A percentile compares a stretch with the other conserved stretches of the same genome.
phyloP scores from a whole-genome alignment of 2,797 vertebrate species.

The Hippocampus kuda region DNA sequence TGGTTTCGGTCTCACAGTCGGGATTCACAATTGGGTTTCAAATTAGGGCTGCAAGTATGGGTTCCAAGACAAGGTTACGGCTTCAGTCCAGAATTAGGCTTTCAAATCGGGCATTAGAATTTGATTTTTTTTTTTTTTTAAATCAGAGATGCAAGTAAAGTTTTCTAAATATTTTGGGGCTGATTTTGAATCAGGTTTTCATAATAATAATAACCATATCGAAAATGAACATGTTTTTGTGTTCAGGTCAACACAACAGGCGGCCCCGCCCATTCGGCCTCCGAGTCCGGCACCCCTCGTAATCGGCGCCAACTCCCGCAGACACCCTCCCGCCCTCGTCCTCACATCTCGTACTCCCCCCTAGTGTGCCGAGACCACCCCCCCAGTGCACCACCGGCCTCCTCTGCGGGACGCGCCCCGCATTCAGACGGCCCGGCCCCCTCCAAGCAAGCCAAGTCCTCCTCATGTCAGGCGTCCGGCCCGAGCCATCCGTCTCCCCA shows the following conservation, averaged over 20 bases:
- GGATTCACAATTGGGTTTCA: no score
- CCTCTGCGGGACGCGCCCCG: slow-evolving; percentile 65
- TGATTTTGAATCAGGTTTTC: neutral
- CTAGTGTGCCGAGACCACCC: slow-evolving; percentile 72
- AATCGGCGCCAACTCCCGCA: slow-evolving; percentile 90
- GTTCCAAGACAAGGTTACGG: no score
- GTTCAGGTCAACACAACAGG: slow-evolving; percentile 73
- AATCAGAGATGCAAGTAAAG: no score
- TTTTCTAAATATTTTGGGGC: no score
- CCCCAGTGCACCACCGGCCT: slow-evolving; percentile 49
- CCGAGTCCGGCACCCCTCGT: slow-evolving; percentile 81
- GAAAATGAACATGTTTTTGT: slow-evolving; percentile 1
- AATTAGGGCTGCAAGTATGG: no score
- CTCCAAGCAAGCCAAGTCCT: slow-evolving; percentile 32
- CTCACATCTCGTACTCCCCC: slow-evolving; percentile 89
- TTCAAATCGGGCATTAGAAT: no score
- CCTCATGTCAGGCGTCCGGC: slow-evolving; percentile 47
- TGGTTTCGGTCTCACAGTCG: no score
- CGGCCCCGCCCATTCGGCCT: slow-evolving; percentile 77
- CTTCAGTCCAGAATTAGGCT: no score
- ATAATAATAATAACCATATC: no score
- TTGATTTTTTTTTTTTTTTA: no score
- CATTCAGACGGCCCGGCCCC: slow-evolving; percentile 61
- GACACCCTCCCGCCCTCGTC: slow-evolving; percentile 85
- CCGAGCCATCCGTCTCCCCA: slow-evolving; percentile 78